Evolutionary conservation across 2,888 invertebrate species (phyloP).

Genomic region (Luffia ferchaultella): DNA sequence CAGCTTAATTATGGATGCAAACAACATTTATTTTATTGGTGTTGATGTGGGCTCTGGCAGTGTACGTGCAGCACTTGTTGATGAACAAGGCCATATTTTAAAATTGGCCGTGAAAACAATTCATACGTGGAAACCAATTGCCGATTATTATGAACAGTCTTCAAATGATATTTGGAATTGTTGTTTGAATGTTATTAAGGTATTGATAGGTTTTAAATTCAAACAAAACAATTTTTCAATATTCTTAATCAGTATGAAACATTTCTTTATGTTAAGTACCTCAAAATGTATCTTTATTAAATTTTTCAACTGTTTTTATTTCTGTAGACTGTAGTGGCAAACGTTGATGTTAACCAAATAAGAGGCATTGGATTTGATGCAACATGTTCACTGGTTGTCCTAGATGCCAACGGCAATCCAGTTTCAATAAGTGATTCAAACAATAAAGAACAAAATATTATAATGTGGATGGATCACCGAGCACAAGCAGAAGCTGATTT

Average conservation of each 20-base stretch:
- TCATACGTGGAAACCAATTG: constrained; percentile 78
- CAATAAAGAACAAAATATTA: constrained; percentile 78
- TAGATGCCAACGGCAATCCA: constrained; percentile 75
- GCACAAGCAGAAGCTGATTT: constrained; percentile 80
- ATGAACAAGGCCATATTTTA: constrained; percentile 71
- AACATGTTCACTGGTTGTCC: constrained; percentile 89
- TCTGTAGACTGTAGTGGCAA: constrained; percentile 65
- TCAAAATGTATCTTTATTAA: background rate
- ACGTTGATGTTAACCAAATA: constrained; percentile 63
- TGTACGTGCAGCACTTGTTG: constrained; percentile 84
- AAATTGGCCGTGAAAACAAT: constrained; percentile 71
- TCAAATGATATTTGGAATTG: constrained; percentile 88
- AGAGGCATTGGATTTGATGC: constrained; percentile 95
- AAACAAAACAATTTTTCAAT: too few relatives aligned
- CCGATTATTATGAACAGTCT: constrained; percentile 89
- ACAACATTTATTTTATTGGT: constrained; percentile 73
- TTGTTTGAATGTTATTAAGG: constrained; percentile 78
- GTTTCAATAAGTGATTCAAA: constrained; percentile 74
- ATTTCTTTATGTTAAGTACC: background rate
- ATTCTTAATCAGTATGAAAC: background rate
- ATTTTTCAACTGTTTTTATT: constrained; percentile 13
- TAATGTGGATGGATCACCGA: constrained; percentile 94
- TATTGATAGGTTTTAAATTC: too few relatives aligned
- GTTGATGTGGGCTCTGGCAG: constrained; percentile 96
- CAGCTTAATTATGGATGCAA: constrained; percentile 19